These are phyloP conservation scores for Pasiphila rectangulata DNA, from an alignment of 2,888 invertebrate species.

Conservation along the genomic window DNA sequence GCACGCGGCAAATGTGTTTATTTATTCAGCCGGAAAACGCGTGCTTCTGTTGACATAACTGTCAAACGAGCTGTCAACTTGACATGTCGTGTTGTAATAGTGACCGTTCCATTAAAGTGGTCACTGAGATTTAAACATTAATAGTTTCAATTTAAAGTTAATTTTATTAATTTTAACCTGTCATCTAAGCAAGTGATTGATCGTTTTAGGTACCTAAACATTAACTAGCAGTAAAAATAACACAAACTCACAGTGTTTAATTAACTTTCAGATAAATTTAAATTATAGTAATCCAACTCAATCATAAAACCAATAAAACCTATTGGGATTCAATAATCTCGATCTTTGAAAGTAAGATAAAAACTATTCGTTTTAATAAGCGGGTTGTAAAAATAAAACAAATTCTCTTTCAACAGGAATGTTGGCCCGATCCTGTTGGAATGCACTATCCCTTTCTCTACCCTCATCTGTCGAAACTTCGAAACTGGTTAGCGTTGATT, in stretches of 20 bases:
- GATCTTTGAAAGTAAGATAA: constrained; percentile 42
- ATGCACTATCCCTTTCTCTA: constrained; percentile 64
- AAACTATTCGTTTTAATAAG: constrained; percentile 49
- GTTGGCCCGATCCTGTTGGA: constrained; percentile 55
- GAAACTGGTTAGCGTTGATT: constrained; percentile 70
- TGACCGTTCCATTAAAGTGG: constrained; percentile 11
- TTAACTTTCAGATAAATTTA: constrained; percentile 33
- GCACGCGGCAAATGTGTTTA: constrained; percentile 31
- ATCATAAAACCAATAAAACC: constrained; percentile 31
- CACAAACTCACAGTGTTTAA: constrained; percentile 34
- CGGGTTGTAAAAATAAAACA: constrained; percentile 53
- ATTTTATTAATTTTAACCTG: constrained; percentile 1
- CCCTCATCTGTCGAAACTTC: constrained; percentile 47
- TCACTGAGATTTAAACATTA: constrained; percentile 3
- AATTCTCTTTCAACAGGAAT: constrained; percentile 67
- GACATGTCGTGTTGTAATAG: constrained; percentile 32
- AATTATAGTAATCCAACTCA: constrained; percentile 25
- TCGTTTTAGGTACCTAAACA: constrained; percentile 1
- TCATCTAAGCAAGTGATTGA: constrained; percentile 22
- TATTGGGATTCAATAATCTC: constrained; percentile 37
- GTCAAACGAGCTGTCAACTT: constrained; percentile 51
- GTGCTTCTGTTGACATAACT: constrained; percentile 59
- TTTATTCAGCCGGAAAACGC: constrained; percentile 26
- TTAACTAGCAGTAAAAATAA: constrained; percentile 16
- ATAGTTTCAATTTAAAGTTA: constrained; percentile 18